These are phyloP conservation scores for Icerya purchasi DNA, from an alignment of 2,888 invertebrate genomes.

Conservation along the genomic window DNA sequence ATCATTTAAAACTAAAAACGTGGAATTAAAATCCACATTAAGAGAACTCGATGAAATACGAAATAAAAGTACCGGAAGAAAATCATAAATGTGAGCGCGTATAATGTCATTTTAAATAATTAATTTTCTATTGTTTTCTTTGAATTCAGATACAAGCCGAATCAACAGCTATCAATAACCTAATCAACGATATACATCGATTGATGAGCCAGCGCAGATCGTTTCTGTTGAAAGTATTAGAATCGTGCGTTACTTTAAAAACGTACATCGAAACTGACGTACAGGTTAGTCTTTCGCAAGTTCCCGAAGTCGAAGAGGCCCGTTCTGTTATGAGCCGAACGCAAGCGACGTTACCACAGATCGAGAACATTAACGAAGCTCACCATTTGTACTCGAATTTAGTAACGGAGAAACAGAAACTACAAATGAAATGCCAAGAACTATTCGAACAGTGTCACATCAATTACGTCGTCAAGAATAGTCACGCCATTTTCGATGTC, in stretches of 20 bases:
- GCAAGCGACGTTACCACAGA: constrained; percentile 35
- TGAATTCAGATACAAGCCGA: constrained; percentile 41
- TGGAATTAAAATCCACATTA: too few relatives aligned
- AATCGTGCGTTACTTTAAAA: constrained; percentile 50
- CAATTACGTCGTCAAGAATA: constrained; percentile 44
- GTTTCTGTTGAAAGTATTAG: constrained; percentile 46
- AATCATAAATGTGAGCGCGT: too few relatives aligned
- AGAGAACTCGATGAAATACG: too few relatives aligned
- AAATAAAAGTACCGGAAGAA: too few relatives aligned
- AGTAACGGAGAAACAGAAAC: constrained; percentile 40
- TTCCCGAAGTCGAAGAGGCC: constrained; percentile 40
- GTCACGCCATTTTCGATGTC: constrained; percentile 43
- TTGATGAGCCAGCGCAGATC: constrained; percentile 46
- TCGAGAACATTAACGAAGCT: constrained; percentile 36
- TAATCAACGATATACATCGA: constrained; percentile 45
- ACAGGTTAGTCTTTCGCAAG: constrained; percentile 40
- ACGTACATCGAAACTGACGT: constrained; percentile 53
- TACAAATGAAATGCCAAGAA: constrained; percentile 40
- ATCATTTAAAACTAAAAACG: too few relatives aligned
- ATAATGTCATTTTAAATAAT: background rate
- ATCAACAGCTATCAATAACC: constrained; percentile 42
- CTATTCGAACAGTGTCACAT: constrained; percentile 49
- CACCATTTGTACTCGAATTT: constrained; percentile 37
- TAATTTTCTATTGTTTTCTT: background rate
- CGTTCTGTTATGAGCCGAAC: constrained; percentile 39